phyloP scores from a whole-genome alignment of 2,888 invertebrate genomes.

The Carpatolechia fugitivella region DNA sequence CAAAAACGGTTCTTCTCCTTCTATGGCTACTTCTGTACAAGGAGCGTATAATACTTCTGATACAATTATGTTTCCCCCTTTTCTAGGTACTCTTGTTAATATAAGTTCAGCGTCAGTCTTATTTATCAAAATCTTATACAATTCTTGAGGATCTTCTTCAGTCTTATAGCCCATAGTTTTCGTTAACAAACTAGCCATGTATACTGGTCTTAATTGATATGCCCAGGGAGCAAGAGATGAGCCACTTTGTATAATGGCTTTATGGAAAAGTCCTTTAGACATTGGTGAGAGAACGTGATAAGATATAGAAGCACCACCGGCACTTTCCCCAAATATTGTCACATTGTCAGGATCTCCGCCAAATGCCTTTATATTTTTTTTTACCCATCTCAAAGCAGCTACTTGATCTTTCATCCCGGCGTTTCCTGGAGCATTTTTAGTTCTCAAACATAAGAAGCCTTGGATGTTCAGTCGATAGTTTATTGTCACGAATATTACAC shows the following conservation, averaged over 20 bases:
- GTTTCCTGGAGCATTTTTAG: conserved; percentile 62
- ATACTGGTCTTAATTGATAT: conserved; percentile 51
- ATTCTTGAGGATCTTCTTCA: conserved; percentile 44
- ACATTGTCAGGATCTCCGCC: conserved; percentile 60
- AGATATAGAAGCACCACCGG: conserved; percentile 58
- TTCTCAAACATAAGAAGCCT: conserved; percentile 56
- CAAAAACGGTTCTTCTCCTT: conserved; percentile 57
- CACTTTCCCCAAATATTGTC: conserved; percentile 64
- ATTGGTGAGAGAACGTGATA: conserved; percentile 58
- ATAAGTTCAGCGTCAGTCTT: conserved; percentile 52
- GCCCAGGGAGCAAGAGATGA: conserved; percentile 56
- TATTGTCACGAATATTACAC: conserved; percentile 55
- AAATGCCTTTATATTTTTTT: conserved; percentile 49
- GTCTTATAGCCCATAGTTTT: conserved; percentile 49
- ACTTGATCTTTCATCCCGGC: conserved; percentile 62
- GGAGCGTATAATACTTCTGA: conserved; percentile 55
- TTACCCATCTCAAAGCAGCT: conserved; percentile 57
- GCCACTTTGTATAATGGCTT: conserved; percentile 62
- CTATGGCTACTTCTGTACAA: conserved; percentile 51
- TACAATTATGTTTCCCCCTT: conserved; percentile 41
- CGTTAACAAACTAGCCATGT: conserved; percentile 51
- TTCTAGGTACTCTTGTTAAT: conserved; percentile 50
- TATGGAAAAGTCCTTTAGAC: conserved; percentile 62
- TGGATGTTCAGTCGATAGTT: conserved; percentile 64
- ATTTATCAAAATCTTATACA: conserved; percentile 48